Conservation (phyloP, 2,113 vertebrate genomes). For the Mionectes macconnelli region DNA sequence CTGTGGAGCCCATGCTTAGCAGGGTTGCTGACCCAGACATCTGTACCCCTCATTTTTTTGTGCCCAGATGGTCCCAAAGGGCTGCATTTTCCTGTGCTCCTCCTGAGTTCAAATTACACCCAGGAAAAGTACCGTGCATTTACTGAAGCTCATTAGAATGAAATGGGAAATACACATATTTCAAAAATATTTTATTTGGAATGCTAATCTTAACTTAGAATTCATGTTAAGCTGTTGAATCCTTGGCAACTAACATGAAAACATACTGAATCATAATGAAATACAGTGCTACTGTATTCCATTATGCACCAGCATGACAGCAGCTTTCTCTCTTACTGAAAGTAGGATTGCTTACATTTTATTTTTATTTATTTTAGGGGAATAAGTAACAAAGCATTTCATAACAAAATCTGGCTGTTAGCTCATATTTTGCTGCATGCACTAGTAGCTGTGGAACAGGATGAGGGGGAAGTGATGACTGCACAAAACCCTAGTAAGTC, state of each 20-base stretch:
- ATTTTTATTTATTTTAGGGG: conserved; percentile 34
- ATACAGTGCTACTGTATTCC: conserved; percentile 9
- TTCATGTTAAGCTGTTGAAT: conserved; percentile 30
- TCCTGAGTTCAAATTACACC: neutral
- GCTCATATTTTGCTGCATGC: neutral
- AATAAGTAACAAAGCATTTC: conserved; percentile 6
- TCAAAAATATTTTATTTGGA: conserved; percentile 45
- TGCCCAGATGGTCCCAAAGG: neutral
- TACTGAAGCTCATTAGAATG: conserved; percentile 11
- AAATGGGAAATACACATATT: conserved; percentile 11
- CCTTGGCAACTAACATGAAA: conserved; percentile 55
- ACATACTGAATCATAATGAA: conserved; percentile 57
- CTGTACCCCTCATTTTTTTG: neutral
- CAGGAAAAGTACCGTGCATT: neutral
- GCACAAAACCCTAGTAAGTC: neutral
- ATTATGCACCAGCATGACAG: conserved; percentile 1
- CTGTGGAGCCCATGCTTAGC: neutral
- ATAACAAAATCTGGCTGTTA: neutral
- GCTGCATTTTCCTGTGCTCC: neutral
- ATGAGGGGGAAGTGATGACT: neutral
- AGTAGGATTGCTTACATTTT: conserved; percentile 20
- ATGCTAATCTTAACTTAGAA: conserved; percentile 57
- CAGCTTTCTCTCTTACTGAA: conserved; percentile 19
- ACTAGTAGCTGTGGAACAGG: neutral
- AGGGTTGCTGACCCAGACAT: neutral